Evolutionary conservation across 2,888 invertebrate genomes (phyloP), one percentile per base, ranked within the genome.

Genomic region (Drosophila infuscata): DNA sequence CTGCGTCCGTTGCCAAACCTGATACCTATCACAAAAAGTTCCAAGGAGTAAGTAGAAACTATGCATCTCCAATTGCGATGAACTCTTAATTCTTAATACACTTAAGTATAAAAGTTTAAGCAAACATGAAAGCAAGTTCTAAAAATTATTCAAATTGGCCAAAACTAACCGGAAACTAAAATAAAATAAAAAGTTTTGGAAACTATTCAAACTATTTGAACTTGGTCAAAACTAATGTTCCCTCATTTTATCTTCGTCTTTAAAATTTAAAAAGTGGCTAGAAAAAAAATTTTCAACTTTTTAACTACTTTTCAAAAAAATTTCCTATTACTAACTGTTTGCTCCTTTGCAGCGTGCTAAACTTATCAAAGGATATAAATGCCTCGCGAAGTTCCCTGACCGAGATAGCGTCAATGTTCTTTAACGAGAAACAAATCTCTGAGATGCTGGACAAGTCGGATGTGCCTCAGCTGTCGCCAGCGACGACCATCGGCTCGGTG

Each of bases 1-100:
- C 84, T 91, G 63, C 94, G 96, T 61, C 96, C 96, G 0, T 95
- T 96, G 79, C 96, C 96, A 58, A 96, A 96, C 92, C 94, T 97
- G 53, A 96, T 97, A 91, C 96, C 96, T 7, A 94, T 97, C 61
- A 94, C 94, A 57, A 91, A 91, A 74, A 82, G 82, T 25, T 70
- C 84, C 69, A 84, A 81, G 67, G 89, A 86, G 91, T 91, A 60
- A 86, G 91, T 90, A 61, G 0, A 20, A 66, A 17, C 43, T 12
- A 7, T 15, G 6, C n/a, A 17, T 7, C 6, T 25, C 25, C 25
- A 25, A 25, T 25, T 25, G 25, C 25, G 25, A 25, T 25, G 25
- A 33, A 2, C 17, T 8, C 17, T 38, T 38, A 17, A 17, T 38
- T 38, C 17, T 3, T 43, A 11, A 43, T 20, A 11, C 20, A 20